Conservation (phyloP, 1,140 invertebrate species). For the Dendrolimus kikuchii region DNA sequence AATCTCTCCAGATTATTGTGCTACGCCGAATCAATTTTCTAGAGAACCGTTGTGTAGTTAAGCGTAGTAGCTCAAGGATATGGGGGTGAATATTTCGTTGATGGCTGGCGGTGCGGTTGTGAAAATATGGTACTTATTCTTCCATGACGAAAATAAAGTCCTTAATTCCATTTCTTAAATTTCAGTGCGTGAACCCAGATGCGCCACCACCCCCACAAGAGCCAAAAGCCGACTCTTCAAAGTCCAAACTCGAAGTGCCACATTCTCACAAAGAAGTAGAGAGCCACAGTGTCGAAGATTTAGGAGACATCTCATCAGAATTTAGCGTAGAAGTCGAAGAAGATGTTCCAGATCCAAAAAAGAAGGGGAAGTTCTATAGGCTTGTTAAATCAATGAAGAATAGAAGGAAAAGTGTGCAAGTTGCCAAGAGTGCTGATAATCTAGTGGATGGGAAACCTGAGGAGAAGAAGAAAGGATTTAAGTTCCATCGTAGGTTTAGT, state of each 20-base stretch:
- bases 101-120: no score
- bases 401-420: slow-evolving; percentile 59
- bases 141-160: no score
- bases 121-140: no score
- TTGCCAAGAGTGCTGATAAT: slow-evolving; percentile 58
- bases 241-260: slow-evolving; percentile 41
- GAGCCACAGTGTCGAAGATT: slow-evolving; percentile 59
- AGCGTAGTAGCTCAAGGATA: no score
- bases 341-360: slow-evolving; percentile 35
- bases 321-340: slow-evolving; percentile 65
- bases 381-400: slow-evolving; percentile 65
- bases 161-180: slow-evolving; percentile 10
- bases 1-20: no score
- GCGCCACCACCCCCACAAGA: slow-evolving; percentile 44
- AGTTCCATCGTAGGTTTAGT: slow-evolving; percentile 62
- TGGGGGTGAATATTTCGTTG: no score
- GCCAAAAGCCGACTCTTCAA: slow-evolving; percentile 57
- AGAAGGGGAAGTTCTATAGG: slow-evolving; percentile 61
- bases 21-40: no score
- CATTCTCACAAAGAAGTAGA: slow-evolving; percentile 35
- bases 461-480: slow-evolving; percentile 60
- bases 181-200: slow-evolving; percentile 60
- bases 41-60: no score
- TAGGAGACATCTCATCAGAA: slow-evolving; percentile 65
- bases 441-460: slow-evolving; percentile 42